These are phyloP conservation scores for Ptilonorhynchus violaceus DNA, from an alignment of 2,113 vertebrate species.

Conservation along the genomic window DNA sequence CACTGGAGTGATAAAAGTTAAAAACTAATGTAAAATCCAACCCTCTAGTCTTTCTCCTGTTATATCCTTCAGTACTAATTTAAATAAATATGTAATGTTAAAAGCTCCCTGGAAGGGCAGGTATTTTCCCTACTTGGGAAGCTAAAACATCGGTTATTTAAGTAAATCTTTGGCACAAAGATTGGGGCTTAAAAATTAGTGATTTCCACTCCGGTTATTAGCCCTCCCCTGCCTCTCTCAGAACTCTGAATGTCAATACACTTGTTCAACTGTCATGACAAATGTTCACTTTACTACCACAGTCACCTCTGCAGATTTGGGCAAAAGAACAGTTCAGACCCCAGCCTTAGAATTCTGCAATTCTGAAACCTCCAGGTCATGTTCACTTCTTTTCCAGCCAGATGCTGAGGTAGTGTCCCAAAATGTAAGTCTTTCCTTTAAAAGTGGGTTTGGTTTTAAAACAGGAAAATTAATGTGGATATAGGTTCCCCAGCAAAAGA, in stretches of 20 bases:
- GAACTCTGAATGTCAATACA: not conserved
- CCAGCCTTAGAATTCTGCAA: conserved; percentile 33
- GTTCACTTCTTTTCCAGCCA: conserved; percentile 55
- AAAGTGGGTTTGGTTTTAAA: conserved; percentile 1
- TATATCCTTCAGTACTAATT: not conserved
- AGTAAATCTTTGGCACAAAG: not conserved
- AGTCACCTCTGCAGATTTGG: conserved; percentile 43
- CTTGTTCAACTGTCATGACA: not conserved
- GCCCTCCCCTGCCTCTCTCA: not conserved
- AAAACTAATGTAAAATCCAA: not conserved
- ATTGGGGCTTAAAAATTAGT: not conserved
- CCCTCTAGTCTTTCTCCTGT: not conserved
- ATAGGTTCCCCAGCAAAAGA: not conserved
- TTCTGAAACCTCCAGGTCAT: conserved; percentile 48
- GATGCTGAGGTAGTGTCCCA: conserved; percentile 51
- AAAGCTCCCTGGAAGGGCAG: not conserved
- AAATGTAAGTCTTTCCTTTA: conserved; percentile 41
- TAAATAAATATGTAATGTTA: not conserved
- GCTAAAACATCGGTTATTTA: not conserved
- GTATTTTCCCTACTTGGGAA: not conserved
- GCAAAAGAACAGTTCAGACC: conserved; percentile 49
- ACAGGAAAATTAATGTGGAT: not conserved
- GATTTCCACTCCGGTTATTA: not conserved
- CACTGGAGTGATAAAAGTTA: not conserved
- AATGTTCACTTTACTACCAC: conserved; percentile 27